Evolutionary conservation across 2,113 vertebrate genomes (phyloP).

Genomic region (Mormoops blainvillei): DNA sequence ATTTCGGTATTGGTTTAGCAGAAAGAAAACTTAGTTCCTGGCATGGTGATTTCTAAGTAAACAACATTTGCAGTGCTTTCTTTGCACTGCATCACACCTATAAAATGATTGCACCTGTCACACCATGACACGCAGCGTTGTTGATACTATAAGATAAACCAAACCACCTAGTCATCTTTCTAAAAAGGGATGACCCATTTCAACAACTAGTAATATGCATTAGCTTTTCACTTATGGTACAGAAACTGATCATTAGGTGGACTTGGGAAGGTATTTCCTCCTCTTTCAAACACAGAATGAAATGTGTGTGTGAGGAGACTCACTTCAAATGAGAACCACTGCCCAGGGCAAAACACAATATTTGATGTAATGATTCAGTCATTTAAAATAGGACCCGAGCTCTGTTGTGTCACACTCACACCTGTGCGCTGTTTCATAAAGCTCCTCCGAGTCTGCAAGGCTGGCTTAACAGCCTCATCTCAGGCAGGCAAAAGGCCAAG

Average conservation of each 20-base stretch:
- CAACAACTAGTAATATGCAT: not conserved
- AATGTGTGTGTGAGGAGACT: not conserved
- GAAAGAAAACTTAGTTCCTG: not conserved
- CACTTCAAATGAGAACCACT: not conserved
- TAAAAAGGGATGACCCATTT: constrained; percentile 27
- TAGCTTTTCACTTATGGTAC: not conserved
- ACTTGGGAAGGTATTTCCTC: not conserved
- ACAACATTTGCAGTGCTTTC: not conserved
- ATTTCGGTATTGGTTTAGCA: not conserved
- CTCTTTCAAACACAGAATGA: not conserved
- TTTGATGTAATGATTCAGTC: not conserved
- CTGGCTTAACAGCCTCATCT: not conserved
- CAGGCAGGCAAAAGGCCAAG: not conserved
- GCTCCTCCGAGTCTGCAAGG: not conserved
- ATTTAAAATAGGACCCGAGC: not conserved
- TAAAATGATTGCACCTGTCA: constrained; percentile 47
- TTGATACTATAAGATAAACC: not conserved
- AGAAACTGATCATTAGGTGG: not conserved
- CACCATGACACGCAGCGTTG: not conserved
- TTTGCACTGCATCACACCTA: not conserved
- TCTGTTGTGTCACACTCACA: not conserved
- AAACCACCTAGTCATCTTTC: not conserved
- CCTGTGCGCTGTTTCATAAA: constrained; percentile 37
- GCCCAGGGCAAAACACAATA: not conserved
- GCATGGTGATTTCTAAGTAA: not conserved